phyloP scores from a whole-genome alignment of 2,888 invertebrate species.

The Cheilosia scutellata region DNA sequence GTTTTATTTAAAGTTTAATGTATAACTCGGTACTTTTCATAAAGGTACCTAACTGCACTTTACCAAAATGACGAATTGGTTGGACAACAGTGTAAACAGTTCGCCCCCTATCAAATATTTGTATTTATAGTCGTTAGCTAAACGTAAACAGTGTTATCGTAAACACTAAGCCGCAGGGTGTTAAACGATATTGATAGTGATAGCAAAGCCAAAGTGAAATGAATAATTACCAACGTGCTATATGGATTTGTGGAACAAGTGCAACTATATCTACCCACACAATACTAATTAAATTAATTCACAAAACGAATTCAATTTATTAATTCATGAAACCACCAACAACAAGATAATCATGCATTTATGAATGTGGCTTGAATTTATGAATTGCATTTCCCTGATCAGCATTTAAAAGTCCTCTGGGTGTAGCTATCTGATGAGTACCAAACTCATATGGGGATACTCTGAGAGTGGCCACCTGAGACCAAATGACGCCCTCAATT shows the following conservation, averaged over 20 bases:
- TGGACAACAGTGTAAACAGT: constrained; percentile 34
- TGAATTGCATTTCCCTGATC: neutral
- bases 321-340: neutral
- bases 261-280: too few species aligned
- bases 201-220: neutral
- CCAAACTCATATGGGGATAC: neutral
- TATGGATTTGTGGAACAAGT: too few species aligned
- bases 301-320: neutral
- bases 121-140: constrained; percentile 18
- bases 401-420: neutral
- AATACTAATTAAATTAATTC: too few species aligned
- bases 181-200: constrained; percentile 33
- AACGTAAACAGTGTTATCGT: constrained; percentile 46
- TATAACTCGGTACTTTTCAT: neutral
- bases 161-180: constrained; percentile 1
- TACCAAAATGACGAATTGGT: constrained; percentile 17
- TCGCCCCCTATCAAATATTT: neutral
- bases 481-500: neutral
- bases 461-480: constrained; percentile 21
- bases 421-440: neutral
- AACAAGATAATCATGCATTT: neutral
- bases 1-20: neutral
- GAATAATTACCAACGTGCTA: neutral
- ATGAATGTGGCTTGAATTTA: neutral
- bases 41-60: neutral